Conservation (phyloP, 1,140 invertebrate genomes). For the Ips typographus region DNA sequence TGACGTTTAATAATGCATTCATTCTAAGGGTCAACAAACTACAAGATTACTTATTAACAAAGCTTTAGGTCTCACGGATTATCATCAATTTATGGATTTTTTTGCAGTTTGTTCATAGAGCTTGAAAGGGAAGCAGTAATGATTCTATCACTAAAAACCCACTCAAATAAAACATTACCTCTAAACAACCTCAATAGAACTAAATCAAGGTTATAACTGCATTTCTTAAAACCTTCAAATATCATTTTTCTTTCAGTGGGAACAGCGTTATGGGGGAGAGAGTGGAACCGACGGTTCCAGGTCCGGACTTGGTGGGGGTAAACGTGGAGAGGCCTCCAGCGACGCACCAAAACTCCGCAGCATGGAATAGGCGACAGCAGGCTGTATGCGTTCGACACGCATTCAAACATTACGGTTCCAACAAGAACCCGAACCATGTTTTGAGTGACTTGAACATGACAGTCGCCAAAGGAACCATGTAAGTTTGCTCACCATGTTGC, state of each 20-base stretch:
- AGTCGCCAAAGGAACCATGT: conserved; percentile 89
- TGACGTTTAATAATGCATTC: no score
- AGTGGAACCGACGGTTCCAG: conserved; percentile 45
- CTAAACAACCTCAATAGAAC: no score
- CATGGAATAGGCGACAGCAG: conserved; percentile 71
- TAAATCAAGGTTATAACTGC: no score
- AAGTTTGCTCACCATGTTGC: conserved; percentile 54
- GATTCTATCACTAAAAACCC: neutral
- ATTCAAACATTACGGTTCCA: conserved; percentile 81
- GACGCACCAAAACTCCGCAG: conserved; percentile 66
- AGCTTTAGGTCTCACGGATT: no score
- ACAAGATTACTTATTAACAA: no score
- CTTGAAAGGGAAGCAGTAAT: neutral
- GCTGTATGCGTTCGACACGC: conserved; percentile 80
- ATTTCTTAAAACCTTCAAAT: neutral
- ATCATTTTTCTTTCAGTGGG: conserved; percentile 44
- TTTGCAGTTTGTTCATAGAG: neutral
- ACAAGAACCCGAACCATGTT: conserved; percentile 81
- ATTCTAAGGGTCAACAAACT: no score
- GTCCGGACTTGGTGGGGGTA: conserved; percentile 50
- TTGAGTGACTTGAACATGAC: conserved; percentile 87
- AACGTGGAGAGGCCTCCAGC: conserved; percentile 46
- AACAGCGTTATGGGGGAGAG: conserved; percentile 47
- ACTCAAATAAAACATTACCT: no score
- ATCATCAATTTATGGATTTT: no score